Conservation (phyloP, 2,797 vertebrate species). For the Enteromius paludinosus region DNA sequence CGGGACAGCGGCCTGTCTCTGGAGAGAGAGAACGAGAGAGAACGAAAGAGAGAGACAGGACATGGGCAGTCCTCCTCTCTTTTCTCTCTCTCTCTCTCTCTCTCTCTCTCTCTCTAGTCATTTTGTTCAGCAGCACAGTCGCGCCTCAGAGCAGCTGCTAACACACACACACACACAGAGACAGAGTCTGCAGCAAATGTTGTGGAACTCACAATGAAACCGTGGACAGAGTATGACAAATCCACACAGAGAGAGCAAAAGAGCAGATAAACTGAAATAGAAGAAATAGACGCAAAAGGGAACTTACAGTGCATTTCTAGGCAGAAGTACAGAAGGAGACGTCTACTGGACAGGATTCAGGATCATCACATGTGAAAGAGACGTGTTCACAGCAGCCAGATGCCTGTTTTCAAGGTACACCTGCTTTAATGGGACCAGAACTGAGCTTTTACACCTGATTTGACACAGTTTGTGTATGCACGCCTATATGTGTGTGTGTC, state of each 20-base stretch:
- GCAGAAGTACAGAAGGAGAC: slow-evolving; percentile 9
- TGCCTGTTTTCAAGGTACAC: slow-evolving; percentile 70
- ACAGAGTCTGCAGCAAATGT: slow-evolving; percentile 15
- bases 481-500: neutral
- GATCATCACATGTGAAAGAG: slow-evolving; percentile 23
- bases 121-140: slow-evolving; percentile 11
- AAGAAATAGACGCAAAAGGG: slow-evolving; percentile 13
- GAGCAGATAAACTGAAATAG: slow-evolving; percentile 30
- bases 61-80: slow-evolving; percentile 17
- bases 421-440: slow-evolving; percentile 17
- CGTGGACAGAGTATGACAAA: slow-evolving; percentile 35
- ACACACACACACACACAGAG: slow-evolving; percentile 50
- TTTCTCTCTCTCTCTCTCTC: slow-evolving; percentile 3
- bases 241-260: slow-evolving; percentile 43
- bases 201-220: slow-evolving; percentile 31
- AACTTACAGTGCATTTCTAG: slow-evolving; percentile 5
- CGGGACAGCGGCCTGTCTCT: slow-evolving; percentile 47
- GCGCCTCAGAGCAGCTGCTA: slow-evolving; percentile 14
- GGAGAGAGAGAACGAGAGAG: slow-evolving; percentile 22
- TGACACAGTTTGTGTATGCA: slow-evolving; percentile 23
- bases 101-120: slow-evolving; percentile 21
- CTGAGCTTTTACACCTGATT: neutral
- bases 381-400: slow-evolving; percentile 60
- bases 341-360: neutral
- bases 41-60: slow-evolving; percentile 20